Conservation (phyloP, 1,140 invertebrate genomes). For the Cherax quadricarinatus region DNA sequence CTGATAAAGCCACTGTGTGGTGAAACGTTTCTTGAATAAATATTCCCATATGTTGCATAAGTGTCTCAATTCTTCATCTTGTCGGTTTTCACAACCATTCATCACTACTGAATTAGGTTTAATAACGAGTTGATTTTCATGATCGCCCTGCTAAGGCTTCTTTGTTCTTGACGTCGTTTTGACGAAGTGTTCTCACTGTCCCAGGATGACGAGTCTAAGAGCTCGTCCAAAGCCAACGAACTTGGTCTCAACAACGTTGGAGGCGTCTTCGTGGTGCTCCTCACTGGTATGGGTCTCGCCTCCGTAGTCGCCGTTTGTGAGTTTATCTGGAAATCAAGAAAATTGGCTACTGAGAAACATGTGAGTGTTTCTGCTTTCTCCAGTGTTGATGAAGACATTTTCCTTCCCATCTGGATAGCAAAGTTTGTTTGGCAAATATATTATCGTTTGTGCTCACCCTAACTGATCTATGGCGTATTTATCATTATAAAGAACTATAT, state of each 20-base stretch:
- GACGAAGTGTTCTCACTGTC: too few relatives aligned
- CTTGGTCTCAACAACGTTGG: constrained; percentile 78
- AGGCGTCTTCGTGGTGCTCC: constrained; percentile 80
- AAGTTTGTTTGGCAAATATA: not conserved
- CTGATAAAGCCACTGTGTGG: too few relatives aligned
- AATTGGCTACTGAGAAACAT: constrained; percentile 73
- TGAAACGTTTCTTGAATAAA: too few relatives aligned
- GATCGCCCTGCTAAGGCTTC: too few relatives aligned
- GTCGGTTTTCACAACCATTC: too few relatives aligned
- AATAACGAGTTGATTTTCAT: too few relatives aligned
- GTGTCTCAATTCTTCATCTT: too few relatives aligned
- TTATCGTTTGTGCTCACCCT: not conserved
- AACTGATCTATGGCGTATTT: not conserved
- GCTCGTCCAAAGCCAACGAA: constrained; percentile 76
- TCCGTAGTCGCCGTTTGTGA: constrained; percentile 76
- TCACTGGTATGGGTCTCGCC: constrained; percentile 76
- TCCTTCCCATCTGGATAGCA: too few relatives aligned
- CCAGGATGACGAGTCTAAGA: constrained; percentile 56
- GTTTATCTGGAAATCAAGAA: constrained; percentile 77
- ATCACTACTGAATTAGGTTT: too few relatives aligned
- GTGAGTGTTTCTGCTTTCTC: constrained; percentile 69
- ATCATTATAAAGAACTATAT: not conserved
- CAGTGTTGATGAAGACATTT: not conserved
- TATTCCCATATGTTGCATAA: too few relatives aligned
- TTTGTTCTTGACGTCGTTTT: too few relatives aligned